Base-by-base conservation (phyloP, 2,113 vertebrate species). In the Barbus barbus region DNA sequence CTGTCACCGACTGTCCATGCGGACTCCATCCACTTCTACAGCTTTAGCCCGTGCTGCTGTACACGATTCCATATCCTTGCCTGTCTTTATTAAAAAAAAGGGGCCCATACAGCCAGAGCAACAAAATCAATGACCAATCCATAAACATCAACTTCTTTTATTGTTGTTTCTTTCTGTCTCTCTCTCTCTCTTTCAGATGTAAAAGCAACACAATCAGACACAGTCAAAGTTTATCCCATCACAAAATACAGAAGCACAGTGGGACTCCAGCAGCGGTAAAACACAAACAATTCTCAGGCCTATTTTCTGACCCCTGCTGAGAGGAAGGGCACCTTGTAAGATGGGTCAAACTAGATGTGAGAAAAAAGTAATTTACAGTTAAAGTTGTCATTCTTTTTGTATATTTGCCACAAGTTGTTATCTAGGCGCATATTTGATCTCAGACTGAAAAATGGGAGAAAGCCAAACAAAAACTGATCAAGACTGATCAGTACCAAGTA, bases 111-210 rank as follows among this genome's bases (percentile, higher is more conserved):
- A 78, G 72, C 87, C 85, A 76, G 81, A 84, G 60, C 86, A 75
- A 82, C 82, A 89, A 88, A 84, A 88, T 87, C 88, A 81, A 90
- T 88, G 84, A 82, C 76, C 63, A 81, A 90, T 89, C 82, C 79
- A 87, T 89, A 82, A 86, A 84, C 84, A 88, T 90, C 80, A 87
- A 84, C 77, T 78, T 83, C 77, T 82, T 83, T 85, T 83, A 83
- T 89, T 89, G 86, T 85, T 76, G 81, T 81, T 85, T 87, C 36
- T 86, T 81, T 83, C 44, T 56, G n/a, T 78, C 63, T 78, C 61
- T 81, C 33, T 48, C 72, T 80, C 56, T 20, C 22, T 83, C 60
- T 83, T 80, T 83, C 33, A 81, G 44, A 83, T 84, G 81, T 81
- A 78, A 78, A 84, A 84, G 82, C 71, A 85, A 85, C 60, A 76